Evolutionary conservation across 92 coral and sea anemone species (phyloP).

Genomic region (Micromussa lordhowensis): DNA sequence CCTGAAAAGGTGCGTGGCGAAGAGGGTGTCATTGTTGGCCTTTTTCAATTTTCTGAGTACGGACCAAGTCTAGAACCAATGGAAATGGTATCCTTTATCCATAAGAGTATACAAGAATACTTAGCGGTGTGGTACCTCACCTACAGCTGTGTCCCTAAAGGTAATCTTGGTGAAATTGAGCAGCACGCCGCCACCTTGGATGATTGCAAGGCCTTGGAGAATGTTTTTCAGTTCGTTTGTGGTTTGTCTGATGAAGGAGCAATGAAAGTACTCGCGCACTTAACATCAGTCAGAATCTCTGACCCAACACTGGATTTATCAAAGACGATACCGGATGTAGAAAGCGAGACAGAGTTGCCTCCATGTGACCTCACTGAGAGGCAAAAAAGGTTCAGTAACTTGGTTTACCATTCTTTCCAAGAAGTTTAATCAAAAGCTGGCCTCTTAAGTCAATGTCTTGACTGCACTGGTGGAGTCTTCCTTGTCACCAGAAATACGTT

Average conservation of each 20-base stretch:
- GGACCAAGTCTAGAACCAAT: constrained; percentile 20
- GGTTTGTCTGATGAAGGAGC: too few species aligned
- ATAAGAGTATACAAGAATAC: constrained; percentile 41
- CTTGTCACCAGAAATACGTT: not conserved
- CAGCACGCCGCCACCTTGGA: not conserved
- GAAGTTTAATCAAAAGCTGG: not conserved
- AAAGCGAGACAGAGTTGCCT: not conserved
- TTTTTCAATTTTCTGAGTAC: constrained; percentile 26
- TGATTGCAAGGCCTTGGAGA: not conserved
- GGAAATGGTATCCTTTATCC: constrained; percentile 40
- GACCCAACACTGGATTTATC: constrained; percentile 17
- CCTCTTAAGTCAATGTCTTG: not conserved
- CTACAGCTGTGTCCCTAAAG: constrained; percentile 13
- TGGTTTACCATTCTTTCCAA: not conserved
- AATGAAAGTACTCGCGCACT: not conserved
- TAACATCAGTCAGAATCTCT: not conserved
- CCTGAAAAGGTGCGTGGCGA: constrained; percentile 28
- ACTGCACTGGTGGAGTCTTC: constrained; percentile 9
- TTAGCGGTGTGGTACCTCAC: constrained; percentile 45
- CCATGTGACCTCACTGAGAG: not conserved
- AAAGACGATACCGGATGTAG: not conserved
- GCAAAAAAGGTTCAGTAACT: not conserved
- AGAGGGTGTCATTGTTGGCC: constrained; percentile 18
- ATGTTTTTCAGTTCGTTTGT: not conserved
- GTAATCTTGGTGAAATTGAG: not conserved